Percentiles rank a stretch among this genome's conserved stretches.
Evolutionary conservation across 2,113 vertebrate genomes (phyloP).

Genomic region (Cavia aperea): DNA sequence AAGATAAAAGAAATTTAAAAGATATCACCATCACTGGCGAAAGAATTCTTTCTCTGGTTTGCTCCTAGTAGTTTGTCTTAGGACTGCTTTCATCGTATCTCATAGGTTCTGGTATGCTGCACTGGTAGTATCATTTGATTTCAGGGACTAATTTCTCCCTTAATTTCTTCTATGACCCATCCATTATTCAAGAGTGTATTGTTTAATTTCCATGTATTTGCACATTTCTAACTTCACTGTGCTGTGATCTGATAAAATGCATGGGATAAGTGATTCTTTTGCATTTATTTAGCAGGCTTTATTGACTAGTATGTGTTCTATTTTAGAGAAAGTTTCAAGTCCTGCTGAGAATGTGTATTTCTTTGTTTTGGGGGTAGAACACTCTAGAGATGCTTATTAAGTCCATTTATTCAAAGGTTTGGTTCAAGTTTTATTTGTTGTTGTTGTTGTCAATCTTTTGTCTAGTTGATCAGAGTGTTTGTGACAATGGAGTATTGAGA

Average conservation of each 20-base stretch:
- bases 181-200: not conserved
- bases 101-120: not conserved
- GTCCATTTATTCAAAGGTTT: not conserved
- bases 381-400: not conserved
- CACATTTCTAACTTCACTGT: not conserved
- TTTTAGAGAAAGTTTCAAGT: not conserved
- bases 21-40: not conserved
- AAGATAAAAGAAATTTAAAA: not conserved
- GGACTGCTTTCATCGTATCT: not conserved
- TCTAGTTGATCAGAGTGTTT: not conserved
- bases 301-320: not conserved
- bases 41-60: not conserved
- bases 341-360: not conserved
- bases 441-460: not conserved
- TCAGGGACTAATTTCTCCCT: not conserved
- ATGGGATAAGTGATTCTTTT: not conserved
- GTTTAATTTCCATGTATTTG: not conserved
- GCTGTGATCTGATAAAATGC: not conserved
- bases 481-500: not conserved
- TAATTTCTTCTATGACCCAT: not conserved
- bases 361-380: not conserved
- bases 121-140: not conserved
- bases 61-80: not conserved
- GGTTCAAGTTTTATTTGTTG: not conserved
- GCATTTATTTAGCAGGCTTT: not conserved